phyloP scores from a whole-genome alignment of 2,113 vertebrate species.

The Gadus macrocephalus region DNA sequence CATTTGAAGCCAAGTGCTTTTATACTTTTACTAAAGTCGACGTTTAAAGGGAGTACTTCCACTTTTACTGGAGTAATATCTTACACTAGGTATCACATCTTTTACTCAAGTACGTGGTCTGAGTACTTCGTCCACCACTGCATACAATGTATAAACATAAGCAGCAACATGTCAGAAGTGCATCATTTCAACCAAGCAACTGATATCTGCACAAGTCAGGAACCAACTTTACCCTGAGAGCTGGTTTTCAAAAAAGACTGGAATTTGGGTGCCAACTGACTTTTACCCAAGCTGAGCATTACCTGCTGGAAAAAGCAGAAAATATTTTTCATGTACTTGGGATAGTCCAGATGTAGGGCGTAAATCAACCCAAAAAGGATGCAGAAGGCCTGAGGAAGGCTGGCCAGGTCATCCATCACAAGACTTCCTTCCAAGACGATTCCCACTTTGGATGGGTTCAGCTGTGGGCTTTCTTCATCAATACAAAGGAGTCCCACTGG shows the following conservation, averaged over 20 bases:
- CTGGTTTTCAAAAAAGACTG: not conserved
- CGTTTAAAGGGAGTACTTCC: too few species aligned
- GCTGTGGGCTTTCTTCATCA: not conserved
- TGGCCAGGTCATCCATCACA: conserved; percentile 18
- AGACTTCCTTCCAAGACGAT: conserved; percentile 26
- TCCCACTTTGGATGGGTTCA: conserved; percentile 20
- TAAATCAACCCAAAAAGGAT: conserved; percentile 22
- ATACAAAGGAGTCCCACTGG: conserved; percentile 26
- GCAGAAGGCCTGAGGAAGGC: conserved; percentile 28
- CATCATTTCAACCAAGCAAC: too few species aligned
- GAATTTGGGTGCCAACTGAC: conserved; percentile 9
- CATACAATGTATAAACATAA: too few species aligned
- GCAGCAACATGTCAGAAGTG: too few species aligned
- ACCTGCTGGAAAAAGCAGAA: conserved; percentile 16
- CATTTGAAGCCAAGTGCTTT: too few species aligned
- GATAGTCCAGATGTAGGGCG: conserved; percentile 32
- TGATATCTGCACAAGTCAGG: not conserved
- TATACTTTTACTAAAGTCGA: too few species aligned
- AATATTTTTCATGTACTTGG: conserved; percentile 26
- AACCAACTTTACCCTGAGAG: not conserved
- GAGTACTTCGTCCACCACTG: too few species aligned
- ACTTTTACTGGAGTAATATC: too few species aligned
- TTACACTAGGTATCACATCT: too few species aligned
- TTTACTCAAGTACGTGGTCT: too few species aligned
- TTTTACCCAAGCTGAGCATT: conserved; percentile 7